These are phyloP conservation scores for Rhincodon typus DNA, from an alignment of 2,797 vertebrate genomes.

Conservation along the genomic window DNA sequence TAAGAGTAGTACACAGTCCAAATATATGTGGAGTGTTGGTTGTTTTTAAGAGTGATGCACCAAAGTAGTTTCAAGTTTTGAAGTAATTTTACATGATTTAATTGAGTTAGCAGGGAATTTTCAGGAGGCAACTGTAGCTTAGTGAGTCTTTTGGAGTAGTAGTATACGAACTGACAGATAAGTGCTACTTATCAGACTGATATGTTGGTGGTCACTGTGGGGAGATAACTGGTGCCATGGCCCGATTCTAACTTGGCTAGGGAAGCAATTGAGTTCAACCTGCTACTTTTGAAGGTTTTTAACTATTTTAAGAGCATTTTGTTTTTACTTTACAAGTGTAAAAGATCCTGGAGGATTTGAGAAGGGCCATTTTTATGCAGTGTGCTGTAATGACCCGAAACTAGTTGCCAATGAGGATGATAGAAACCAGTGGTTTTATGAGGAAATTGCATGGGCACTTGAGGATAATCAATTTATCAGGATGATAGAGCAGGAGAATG, in stretches of 20 bases:
- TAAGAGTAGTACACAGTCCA: neutral
- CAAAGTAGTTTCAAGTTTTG: neutral
- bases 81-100: neutral
- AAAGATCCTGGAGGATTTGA: neutral
- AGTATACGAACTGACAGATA: neutral
- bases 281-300: neutral
- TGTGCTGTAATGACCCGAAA: neutral
- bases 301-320: neutral
- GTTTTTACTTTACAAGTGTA: neutral
- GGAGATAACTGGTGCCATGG: neutral
- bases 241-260: neutral
- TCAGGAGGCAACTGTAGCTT: neutral
- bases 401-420: neutral
- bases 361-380: neutral
- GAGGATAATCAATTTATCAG: neutral
- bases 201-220: neutral
- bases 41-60: neutral
- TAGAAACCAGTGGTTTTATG: neutral
- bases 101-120: neutral
- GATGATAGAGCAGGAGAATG: neutral
- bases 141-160: neutral
- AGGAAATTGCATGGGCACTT: neutral
- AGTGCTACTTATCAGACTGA: neutral
- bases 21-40: neutral
- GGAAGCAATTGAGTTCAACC: neutral